Evolutionary conservation across 2,888 invertebrate genomes (phyloP).

Genomic region (Alloplasta piceator): DNA sequence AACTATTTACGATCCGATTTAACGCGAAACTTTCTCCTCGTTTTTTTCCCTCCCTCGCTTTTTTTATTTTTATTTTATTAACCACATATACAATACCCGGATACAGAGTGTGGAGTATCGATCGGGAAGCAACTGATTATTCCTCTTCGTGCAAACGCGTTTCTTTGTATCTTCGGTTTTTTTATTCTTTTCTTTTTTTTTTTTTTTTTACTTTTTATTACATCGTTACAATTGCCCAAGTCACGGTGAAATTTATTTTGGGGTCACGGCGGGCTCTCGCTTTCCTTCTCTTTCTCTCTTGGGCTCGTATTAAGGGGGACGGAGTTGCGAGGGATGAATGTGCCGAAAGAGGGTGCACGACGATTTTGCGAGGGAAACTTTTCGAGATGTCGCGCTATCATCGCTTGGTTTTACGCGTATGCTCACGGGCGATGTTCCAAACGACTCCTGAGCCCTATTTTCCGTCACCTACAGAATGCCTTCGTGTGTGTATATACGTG

Average conservation of each 20-base stretch:
- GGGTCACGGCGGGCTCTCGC: constrained; percentile 41
- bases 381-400: constrained; percentile 36
- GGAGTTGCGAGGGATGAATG: constrained; percentile 15
- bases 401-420: constrained; percentile 56
- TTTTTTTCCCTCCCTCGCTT: constrained; percentile 8
- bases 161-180: constrained; percentile 35
- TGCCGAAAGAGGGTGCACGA: constrained; percentile 42
- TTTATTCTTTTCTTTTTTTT: constrained; percentile 12
- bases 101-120: constrained; percentile 25
- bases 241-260: constrained; percentile 60
- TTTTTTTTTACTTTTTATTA: constrained; percentile 48
- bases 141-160: constrained; percentile 11
- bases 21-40: constrained; percentile 36
- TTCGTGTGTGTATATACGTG: constrained; percentile 30
- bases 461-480: constrained; percentile 49
- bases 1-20: constrained; percentile 46
- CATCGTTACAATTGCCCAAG: constrained; percentile 50
- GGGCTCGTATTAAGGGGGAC: constrained; percentile 18
- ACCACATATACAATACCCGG: not conserved
- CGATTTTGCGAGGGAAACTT: constrained; percentile 45
- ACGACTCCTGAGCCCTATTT: constrained; percentile 68
- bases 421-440: constrained; percentile 75
- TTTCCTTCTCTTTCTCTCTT: not conserved
- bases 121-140: constrained; percentile 46
- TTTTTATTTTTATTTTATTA: constrained; percentile 22